These are phyloP conservation scores for Hypena proboscidalis DNA, from an alignment of 2,888 invertebrate genomes.

Conservation along the genomic window DNA sequence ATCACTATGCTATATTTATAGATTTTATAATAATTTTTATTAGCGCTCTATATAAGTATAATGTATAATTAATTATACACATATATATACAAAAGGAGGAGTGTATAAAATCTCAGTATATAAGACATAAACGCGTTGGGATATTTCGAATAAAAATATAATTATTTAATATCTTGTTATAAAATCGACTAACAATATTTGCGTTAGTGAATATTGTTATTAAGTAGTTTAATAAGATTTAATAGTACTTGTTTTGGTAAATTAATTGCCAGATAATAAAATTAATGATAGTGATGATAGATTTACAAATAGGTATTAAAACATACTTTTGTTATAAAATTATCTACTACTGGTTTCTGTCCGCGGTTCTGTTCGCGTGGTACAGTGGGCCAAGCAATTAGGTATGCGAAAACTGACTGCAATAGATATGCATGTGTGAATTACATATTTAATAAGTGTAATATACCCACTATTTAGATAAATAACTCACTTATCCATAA, in stretches of 20 bases:
- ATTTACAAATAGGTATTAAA: no score
- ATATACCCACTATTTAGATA: no score
- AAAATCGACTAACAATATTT: conserved; percentile 8
- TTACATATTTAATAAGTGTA: no score
- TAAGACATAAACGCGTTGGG: conserved; percentile 54
- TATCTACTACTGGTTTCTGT: no score
- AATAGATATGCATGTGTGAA: no score
- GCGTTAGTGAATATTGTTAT: conserved; percentile 2
- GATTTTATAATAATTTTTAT: not conserved
- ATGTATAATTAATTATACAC: not conserved
- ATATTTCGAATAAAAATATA: conserved; percentile 10
- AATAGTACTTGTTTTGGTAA: not conserved
- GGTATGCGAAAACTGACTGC: no score
- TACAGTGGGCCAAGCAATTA: no score
- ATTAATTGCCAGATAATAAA: no score
- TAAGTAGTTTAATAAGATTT: not conserved
- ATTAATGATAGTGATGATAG: no score
- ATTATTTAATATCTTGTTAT: conserved; percentile 8
- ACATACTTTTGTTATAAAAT: no score
- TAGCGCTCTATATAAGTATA: not conserved
- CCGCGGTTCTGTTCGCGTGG: no score
- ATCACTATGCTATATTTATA: conserved; percentile 13
- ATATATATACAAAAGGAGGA: not conserved
- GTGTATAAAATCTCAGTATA: conserved; percentile 20
- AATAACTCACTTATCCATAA: no score